Percentiles rank a stretch among this genome's conserved stretches.
These are phyloP conservation scores for Bradypodion ventrale DNA, from an alignment of 2,797 vertebrate species.

Conservation along the genomic window DNA sequence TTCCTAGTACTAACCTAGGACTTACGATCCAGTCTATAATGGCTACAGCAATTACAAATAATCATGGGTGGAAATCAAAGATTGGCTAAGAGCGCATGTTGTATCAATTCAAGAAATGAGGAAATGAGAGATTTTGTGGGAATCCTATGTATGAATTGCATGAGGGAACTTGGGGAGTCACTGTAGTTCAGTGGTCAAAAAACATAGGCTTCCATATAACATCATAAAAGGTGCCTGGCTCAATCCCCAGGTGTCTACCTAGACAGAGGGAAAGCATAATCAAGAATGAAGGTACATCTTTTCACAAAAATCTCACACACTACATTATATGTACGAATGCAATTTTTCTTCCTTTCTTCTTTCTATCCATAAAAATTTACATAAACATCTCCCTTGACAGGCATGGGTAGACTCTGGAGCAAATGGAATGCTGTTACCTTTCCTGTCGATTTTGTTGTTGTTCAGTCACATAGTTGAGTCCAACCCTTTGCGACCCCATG, in stretches of 20 bases:
- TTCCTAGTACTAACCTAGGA: neutral
- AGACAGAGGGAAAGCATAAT: neutral
- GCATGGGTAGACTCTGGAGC: too few relatives aligned
- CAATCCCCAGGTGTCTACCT: neutral
- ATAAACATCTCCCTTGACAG: too few relatives aligned
- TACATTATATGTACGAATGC: too few relatives aligned
- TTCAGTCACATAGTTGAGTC: too few relatives aligned
- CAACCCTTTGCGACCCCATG: too few relatives aligned
- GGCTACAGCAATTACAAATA: neutral
- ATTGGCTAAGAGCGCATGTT: neutral
- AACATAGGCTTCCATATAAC: neutral
- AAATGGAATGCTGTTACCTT: too few relatives aligned
- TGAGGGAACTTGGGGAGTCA: neutral
- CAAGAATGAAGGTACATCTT: neutral
- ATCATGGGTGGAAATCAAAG: neutral
- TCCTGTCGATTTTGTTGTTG: too few relatives aligned
- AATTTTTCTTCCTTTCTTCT: too few relatives aligned
- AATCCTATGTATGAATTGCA: neutral
- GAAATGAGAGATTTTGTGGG: neutral
- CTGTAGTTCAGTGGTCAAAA: neutral
- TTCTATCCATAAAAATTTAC: too few relatives aligned
- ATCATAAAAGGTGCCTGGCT: neutral
- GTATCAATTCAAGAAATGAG: neutral
- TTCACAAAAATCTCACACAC: neutral
- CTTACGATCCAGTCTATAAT: neutral